phyloP scores from a whole-genome alignment of 2,797 vertebrate species.

The Prionace glauca region DNA sequence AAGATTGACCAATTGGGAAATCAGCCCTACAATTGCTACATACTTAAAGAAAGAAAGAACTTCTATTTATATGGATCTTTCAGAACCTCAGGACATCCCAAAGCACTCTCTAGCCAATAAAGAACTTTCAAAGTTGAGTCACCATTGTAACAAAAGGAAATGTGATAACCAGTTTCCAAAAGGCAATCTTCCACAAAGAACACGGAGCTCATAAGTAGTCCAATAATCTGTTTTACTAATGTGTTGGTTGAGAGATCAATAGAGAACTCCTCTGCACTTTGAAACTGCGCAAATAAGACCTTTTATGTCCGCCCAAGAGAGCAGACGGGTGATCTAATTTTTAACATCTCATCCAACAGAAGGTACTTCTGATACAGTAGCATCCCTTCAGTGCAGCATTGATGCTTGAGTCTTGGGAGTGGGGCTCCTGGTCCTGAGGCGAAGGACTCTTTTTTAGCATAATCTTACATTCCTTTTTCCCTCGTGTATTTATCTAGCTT shows the following conservation, averaged over 20 bases:
- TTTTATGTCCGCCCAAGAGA: neutral
- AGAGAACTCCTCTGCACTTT: neutral
- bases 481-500: neutral
- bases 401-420: neutral
- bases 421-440: neutral
- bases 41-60: neutral
- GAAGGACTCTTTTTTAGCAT: neutral
- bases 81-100: neutral
- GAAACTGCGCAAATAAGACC: neutral
- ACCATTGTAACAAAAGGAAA: neutral
- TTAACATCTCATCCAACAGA: neutral
- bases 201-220: neutral
- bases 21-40: neutral
- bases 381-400: neutral
- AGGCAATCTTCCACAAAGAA: neutral
- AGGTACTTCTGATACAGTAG: neutral
- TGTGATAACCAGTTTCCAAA: neutral
- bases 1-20: conserved; percentile 6
- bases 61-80: neutral
- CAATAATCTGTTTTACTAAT: neutral
- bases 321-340: neutral
- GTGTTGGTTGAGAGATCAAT: neutral
- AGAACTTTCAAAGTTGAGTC: neutral
- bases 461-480: neutral
- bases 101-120: neutral